Evolutionary conservation across 2,888 invertebrate genomes (phyloP).

Genomic region (Lydus trimaculatus): DNA sequence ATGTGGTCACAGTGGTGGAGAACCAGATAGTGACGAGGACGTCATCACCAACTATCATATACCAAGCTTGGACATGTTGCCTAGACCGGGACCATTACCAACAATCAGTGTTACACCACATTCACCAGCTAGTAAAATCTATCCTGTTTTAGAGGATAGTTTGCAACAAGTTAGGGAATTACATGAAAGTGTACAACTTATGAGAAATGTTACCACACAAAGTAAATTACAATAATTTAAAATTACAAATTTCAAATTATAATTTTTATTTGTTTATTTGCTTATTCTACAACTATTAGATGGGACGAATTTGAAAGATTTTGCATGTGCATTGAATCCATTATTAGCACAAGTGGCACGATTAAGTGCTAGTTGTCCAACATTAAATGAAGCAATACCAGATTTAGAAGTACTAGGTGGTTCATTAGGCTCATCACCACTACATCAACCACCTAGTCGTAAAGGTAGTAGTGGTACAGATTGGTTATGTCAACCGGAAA

Average conservation of each 20-base stretch:
- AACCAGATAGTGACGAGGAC: slow-evolving; percentile 81
- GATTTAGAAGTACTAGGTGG: slow-evolving; percentile 61
- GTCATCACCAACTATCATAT: slow-evolving; percentile 77
- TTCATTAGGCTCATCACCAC: slow-evolving; percentile 59
- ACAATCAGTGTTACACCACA: slow-evolving; percentile 90
- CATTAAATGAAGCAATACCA: slow-evolving; percentile 65
- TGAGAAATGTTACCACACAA: slow-evolving; percentile 71
- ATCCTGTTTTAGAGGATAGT: slow-evolving; percentile 75
- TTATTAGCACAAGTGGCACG: slow-evolving; percentile 61
- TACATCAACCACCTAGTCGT: slow-evolving; percentile 65
- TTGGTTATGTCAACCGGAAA: slow-evolving; percentile 60
- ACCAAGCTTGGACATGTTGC: slow-evolving; percentile 42
- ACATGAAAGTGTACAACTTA: slow-evolving; percentile 79
- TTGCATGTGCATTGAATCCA: slow-evolving; percentile 57
- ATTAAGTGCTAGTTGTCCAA: slow-evolving; percentile 78
- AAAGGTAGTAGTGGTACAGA: slow-evolving; percentile 68
- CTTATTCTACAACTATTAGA: slow-evolving; percentile 20
- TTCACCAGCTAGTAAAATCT: slow-evolving; percentile 79
- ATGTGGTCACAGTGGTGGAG: slow-evolving; percentile 73
- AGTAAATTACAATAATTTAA: slow-evolving; percentile 37
- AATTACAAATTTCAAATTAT: not conserved
- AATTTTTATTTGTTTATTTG: not conserved
- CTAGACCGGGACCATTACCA: slow-evolving; percentile 66
- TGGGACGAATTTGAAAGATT: slow-evolving; percentile 50
- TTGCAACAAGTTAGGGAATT: slow-evolving; percentile 74